These are phyloP conservation scores for Drosophila rhopaloa DNA, from an alignment of 1,140 invertebrate genomes.

Conservation along the genomic window DNA sequence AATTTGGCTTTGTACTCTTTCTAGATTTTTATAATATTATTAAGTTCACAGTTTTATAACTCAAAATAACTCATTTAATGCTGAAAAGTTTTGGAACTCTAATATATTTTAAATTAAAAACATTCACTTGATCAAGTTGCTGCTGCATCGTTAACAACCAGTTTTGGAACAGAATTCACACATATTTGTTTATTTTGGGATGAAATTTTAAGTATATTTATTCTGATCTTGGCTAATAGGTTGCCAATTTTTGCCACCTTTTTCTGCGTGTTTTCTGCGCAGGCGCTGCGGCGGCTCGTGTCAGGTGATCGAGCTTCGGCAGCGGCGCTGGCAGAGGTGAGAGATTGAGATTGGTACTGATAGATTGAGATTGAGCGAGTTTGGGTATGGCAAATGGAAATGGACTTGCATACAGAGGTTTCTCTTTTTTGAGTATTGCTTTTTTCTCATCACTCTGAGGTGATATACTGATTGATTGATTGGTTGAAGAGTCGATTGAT, in stretches of 20 bases:
- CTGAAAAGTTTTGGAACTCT: too few relatives aligned
- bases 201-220: neutral
- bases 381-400: constrained; percentile 72
- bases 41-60: too few relatives aligned
- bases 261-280: constrained; percentile 23
- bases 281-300: constrained; percentile 41
- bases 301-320: constrained; percentile 38
- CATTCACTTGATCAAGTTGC: neutral
- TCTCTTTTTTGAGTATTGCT: constrained; percentile 45
- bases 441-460: constrained; percentile 42
- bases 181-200: neutral
- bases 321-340: constrained; percentile 27
- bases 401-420: constrained; percentile 70
- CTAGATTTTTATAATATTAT: too few relatives aligned
- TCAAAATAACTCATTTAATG: too few relatives aligned
- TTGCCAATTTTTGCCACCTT: constrained; percentile 2
- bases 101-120: too few relatives aligned
- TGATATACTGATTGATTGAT: constrained; percentile 56
- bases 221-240: neutral
- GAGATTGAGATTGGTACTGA: constrained; percentile 39
- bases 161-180: too few relatives aligned
- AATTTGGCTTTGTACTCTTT: too few relatives aligned
- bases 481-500: constrained; percentile 63
- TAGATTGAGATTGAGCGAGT: constrained; percentile 45
- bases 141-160: neutral